These are phyloP conservation scores for Haemorhous mexicanus DNA, from an alignment of 2,113 vertebrate species.

Conservation along the genomic window DNA sequence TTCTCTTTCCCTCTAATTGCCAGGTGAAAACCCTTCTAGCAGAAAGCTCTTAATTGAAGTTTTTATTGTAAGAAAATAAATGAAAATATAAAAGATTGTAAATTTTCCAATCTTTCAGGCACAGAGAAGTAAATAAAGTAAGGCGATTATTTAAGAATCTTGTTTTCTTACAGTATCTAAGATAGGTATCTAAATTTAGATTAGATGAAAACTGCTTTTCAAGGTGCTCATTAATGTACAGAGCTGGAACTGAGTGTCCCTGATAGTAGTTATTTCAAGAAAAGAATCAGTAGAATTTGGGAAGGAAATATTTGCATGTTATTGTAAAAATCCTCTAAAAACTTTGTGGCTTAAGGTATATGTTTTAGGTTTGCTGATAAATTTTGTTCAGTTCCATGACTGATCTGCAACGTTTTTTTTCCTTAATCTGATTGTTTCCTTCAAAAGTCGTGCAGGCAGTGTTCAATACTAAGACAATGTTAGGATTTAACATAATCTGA, in stretches of 20 bases:
- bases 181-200: background rate
- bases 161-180: background rate
- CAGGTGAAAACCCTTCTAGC: background rate
- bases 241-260: background rate
- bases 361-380: background rate
- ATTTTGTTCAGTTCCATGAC: background rate
- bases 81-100: background rate
- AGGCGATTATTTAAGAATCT: background rate
- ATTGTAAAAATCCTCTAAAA: background rate
- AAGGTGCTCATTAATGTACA: background rate
- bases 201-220: background rate
- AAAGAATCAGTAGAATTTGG: background rate
- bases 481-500: background rate
- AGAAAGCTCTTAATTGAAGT: background rate
- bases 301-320: background rate
- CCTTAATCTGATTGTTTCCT: background rate
- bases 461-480: background rate
- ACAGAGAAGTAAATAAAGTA: background rate
- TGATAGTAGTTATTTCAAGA: background rate
- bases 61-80: background rate
- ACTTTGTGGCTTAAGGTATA: rapidly evolving
- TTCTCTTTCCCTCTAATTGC: background rate
- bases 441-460: background rate
- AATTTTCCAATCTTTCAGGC: background rate
- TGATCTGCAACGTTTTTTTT: background rate